These are phyloP conservation scores for Columba janthina DNA, from an alignment of 2,113 vertebrate species.

Conservation along the genomic window DNA sequence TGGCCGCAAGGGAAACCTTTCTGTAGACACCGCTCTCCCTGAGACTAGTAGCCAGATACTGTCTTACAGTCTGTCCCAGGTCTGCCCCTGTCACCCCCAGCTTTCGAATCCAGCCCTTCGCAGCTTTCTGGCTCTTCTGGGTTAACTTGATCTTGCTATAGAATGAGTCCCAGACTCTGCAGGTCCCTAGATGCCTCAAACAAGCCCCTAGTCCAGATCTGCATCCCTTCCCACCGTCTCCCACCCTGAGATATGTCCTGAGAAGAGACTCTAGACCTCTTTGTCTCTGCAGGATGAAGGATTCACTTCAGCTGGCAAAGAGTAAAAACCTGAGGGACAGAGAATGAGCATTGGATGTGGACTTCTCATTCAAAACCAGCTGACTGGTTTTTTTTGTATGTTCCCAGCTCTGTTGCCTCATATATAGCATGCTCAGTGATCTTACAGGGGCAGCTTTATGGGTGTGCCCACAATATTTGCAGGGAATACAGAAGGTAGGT, in stretches of 20 bases:
- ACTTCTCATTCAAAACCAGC: background rate
- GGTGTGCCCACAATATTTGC: background rate
- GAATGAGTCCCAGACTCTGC: background rate
- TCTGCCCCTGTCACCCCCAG: background rate
- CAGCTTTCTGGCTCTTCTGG: background rate
- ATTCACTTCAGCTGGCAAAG: background rate
- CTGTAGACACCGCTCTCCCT: background rate
- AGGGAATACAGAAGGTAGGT: background rate
- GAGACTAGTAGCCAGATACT: background rate
- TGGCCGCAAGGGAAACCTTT: background rate
- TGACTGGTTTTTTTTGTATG: background rate
- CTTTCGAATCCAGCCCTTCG: background rate
- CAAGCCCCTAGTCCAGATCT: background rate
- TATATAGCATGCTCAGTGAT: background rate
- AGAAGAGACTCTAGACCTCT: background rate
- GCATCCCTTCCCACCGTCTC: background rate
- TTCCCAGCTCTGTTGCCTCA: background rate
- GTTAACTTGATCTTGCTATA: background rate
- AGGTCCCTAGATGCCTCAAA: background rate
- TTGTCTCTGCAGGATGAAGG: background rate
- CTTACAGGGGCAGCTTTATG: background rate
- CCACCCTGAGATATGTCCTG: background rate
- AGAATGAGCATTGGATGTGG: background rate
- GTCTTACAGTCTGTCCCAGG: background rate
- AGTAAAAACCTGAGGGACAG: background rate